phyloP scores from a whole-genome alignment of 2,888 invertebrate species.

The Ophion ventricosus region DNA sequence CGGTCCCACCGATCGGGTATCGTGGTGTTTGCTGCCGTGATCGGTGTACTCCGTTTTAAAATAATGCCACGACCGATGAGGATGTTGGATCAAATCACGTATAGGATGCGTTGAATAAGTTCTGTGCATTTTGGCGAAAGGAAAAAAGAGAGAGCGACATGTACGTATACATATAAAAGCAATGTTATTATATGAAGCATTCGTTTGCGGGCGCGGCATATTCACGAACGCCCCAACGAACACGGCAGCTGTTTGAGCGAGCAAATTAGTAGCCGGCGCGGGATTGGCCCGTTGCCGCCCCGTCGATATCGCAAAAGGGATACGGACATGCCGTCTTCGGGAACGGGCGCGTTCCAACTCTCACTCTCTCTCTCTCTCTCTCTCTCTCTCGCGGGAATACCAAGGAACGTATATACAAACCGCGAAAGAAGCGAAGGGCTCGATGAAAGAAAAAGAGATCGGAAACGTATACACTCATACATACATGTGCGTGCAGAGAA shows the following conservation, averaged over 20 bases:
- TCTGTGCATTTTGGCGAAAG: conserved; percentile 23
- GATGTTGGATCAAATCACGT: conserved; percentile 73
- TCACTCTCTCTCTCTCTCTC: background rate
- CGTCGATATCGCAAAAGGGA: conserved; percentile 78
- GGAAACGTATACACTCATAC: background rate
- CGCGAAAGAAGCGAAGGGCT: conserved; percentile 34
- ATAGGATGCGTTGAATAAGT: conserved; percentile 67
- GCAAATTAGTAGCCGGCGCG: conserved; percentile 83
- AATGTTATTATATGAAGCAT: conserved; percentile 61
- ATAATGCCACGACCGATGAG: conserved; percentile 60
- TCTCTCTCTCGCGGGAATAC: conserved; percentile 35
- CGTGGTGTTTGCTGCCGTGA: conserved; percentile 71
- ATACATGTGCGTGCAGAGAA: conserved; percentile 37
- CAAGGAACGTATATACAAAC: conserved; percentile 34
- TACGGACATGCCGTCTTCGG: conserved; percentile 71
- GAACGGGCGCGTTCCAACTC: conserved; percentile 48
- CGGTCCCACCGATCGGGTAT: conserved; percentile 75
- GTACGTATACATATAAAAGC: background rate
- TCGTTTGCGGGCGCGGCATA: conserved; percentile 72
- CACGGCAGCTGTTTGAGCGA: conserved; percentile 83
- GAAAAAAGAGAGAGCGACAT: background rate
- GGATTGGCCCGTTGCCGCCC: conserved; percentile 83
- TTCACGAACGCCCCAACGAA: conserved; percentile 79
- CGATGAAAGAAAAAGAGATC: conserved; percentile 43
- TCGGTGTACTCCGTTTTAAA: background rate